phyloP scores from a whole-genome alignment of 2,888 invertebrate species.

The Gerris lacustris region DNA sequence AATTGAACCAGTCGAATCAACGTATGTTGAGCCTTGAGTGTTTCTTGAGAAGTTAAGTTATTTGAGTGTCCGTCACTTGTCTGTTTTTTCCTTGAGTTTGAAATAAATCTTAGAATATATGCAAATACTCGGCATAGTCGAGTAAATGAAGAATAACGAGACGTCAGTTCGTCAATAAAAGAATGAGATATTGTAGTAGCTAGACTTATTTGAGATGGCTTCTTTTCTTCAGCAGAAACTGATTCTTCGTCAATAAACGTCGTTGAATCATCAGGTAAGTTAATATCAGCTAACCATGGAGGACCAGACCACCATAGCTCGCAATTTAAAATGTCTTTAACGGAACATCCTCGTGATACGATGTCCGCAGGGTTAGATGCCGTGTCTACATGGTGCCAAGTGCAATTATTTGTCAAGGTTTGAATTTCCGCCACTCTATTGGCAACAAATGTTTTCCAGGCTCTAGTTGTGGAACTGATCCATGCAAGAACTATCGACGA shows the following conservation, averaged over 20 bases:
- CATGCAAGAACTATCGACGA: background rate
- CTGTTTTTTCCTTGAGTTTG: background rate
- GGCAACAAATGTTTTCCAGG: conserved; percentile 13
- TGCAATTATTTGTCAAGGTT: background rate
- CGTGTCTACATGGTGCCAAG: conserved; percentile 11
- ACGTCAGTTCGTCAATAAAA: too few species aligned
- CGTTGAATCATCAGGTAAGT: background rate
- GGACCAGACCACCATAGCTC: conserved; percentile 15
- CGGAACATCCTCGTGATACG: conserved; percentile 2
- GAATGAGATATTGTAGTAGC: too few species aligned
- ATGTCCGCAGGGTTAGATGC: conserved; percentile 9
- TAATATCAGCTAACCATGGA: background rate
- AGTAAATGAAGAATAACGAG: too few species aligned
- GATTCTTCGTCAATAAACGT: too few species aligned
- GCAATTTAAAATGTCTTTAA: background rate
- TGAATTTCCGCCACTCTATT: conserved; percentile 14
- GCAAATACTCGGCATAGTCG: too few species aligned
- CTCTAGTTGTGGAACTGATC: background rate
- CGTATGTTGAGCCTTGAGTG: background rate
- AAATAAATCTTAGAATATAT: background rate
- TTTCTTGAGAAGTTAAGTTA: background rate
- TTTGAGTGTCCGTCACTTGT: background rate
- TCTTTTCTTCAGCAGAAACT: too few species aligned
- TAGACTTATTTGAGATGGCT: too few species aligned
- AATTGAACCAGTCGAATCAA: background rate